phyloP scores from a whole-genome alignment of 2,113 vertebrate species.

The Ivindomyrus marchei region DNA sequence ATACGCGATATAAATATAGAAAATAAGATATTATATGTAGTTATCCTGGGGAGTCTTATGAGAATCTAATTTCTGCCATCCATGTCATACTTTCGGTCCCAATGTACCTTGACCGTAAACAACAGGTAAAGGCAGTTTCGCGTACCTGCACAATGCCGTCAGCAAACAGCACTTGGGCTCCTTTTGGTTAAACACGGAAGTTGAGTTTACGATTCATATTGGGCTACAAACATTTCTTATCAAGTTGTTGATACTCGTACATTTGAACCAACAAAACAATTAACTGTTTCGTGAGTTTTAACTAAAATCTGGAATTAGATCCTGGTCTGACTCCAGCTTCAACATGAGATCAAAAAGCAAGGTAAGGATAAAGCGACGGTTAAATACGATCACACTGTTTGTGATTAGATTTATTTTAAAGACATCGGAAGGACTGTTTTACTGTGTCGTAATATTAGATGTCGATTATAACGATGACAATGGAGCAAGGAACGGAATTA shows the following conservation, averaged over 20 bases:
- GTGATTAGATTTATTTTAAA: not conserved
- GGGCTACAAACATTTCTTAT: not conserved
- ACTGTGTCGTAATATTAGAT: not conserved
- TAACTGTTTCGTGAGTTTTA: not conserved
- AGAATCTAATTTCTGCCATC: not conserved
- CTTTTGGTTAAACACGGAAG: conserved; percentile 37
- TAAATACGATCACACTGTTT: not conserved
- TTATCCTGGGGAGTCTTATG: not conserved
- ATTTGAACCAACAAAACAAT: not conserved
- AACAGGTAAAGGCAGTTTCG: conserved; percentile 1
- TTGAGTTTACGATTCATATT: not conserved
- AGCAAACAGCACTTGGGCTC: not conserved
- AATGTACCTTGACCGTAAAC: not conserved
- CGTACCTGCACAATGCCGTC: not conserved
- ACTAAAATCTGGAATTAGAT: not conserved
- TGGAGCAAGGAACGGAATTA: not conserved
- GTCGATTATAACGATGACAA: not conserved
- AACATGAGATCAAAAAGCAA: not conserved
- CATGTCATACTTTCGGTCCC: not conserved
- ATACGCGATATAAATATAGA: not conserved
- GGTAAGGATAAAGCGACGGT: not conserved
- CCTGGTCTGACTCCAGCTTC: not conserved
- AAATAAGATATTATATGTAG: not conserved
- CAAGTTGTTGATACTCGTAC: not conserved
- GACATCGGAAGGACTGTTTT: not conserved